Base-by-base conservation (phyloP, 2,113 vertebrate genomes). In the Cololabis saira region DNA sequence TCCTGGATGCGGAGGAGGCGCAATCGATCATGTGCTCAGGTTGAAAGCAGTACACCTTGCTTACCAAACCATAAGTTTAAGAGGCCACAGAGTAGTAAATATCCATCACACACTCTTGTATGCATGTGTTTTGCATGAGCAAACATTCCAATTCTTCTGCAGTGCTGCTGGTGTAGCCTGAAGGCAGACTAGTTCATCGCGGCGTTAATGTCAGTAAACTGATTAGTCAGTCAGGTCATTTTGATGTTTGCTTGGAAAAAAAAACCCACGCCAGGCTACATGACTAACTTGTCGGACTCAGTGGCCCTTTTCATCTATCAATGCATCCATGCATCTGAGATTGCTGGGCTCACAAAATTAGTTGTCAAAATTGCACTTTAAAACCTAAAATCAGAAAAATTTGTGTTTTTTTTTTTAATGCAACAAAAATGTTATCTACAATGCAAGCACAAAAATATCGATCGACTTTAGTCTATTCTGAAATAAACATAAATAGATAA, bases 171-270 rank as follows among this genome's bases (percentile, higher is more conserved):
- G 84, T 72, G 61, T 70, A 5, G 72, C 81, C 82, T 12, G 33
- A 64, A 60, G 8, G 52, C 27, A 30, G 27, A 59, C 53, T 83
- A 62, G 62, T 81, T 86, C 87, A 91, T 89, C 59, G 58, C 56
- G 24, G 53, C 44, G 77, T 43, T 87, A 89, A 93, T 91, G 80
- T 89, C 89, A 91, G 61, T 73, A 61, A 86, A 53, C 68, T 87
- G 86, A 92, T 91, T 84, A 72, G 80, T 78, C 53, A 15, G 40
- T 78, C 12, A 37, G 65, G 71, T 80, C 78, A 85, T 90, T 81
- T 78, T 78, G 62, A 67, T 80, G 24, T 65, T 55, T 40, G 47
- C 56, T 33, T 14, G 56, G 27, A 59, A 18, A 49, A 66, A 77
- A 78, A 27, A 27, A 27, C 24, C 62, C 74, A 69, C n/a, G n/a